phyloP scores from a whole-genome alignment of 2,797 vertebrate genomes.

The Propithecus perrieri region DNA sequence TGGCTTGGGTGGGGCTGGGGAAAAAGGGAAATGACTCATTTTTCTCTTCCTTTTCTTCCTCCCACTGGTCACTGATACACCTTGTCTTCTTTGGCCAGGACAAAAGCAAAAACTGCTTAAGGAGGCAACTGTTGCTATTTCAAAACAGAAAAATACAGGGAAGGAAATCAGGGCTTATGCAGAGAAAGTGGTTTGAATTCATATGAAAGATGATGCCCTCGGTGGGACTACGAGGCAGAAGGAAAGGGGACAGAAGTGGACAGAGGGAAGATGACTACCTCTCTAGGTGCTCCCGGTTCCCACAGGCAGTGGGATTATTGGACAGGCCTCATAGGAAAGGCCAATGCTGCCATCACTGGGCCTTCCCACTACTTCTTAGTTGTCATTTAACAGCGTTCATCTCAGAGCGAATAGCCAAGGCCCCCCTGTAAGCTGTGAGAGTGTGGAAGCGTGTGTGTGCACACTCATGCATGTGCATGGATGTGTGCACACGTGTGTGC shows the following conservation, averaged over 20 bases:
- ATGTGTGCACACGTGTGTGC: fast-evolving
- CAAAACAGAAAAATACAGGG: neutral
- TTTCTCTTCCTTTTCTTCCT: neutral
- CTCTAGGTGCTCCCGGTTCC: neutral
- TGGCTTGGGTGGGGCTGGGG: neutral
- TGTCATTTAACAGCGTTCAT: neutral
- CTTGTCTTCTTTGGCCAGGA: neutral
- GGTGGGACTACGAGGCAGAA: neutral
- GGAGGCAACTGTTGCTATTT: neutral
- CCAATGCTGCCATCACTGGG: neutral
- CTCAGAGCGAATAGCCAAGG: neutral
- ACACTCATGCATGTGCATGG: neutral
- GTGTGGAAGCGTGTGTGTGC: neutral
- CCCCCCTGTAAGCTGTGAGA: neutral
- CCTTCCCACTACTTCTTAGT: neutral
- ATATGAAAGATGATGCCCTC: neutral
- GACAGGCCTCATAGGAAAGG: neutral
- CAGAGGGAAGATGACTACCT: neutral
- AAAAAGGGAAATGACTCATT: no score
- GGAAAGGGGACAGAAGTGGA: neutral
- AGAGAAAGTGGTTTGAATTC: neutral
- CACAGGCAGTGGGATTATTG: neutral
- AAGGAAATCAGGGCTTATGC: neutral
- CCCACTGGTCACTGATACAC: neutral
- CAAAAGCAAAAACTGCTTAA: neutral